Percentiles rank a stretch among this genome's conserved stretches.
Conservation (phyloP, 2,113 vertebrate genomes). For the Pionites leucogaster region DNA sequence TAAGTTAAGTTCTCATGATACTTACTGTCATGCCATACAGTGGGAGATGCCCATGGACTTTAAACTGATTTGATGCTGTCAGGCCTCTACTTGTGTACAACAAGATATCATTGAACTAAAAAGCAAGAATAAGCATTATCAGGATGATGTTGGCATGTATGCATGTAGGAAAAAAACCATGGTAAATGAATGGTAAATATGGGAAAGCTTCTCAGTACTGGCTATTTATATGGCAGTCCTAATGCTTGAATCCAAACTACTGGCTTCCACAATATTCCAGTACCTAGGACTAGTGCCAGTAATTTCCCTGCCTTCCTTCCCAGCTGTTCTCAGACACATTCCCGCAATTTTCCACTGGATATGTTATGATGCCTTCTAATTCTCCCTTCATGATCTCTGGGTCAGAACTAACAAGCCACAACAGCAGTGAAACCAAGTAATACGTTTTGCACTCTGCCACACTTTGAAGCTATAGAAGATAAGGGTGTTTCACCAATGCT, state of each 20-base stretch:
- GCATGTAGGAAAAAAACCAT: background rate
- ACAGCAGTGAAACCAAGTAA: background rate
- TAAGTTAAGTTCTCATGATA: background rate
- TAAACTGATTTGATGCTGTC: slow-evolving; percentile 93
- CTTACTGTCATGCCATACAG: slow-evolving; percentile 95
- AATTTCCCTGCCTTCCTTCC: background rate
- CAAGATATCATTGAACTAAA: slow-evolving; percentile 91
- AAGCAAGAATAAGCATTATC: background rate
- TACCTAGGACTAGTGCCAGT: background rate
- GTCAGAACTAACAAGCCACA: background rate
- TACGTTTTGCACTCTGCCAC: fast-evolving
- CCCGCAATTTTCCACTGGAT: background rate
- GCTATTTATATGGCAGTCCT: background rate
- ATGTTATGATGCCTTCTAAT: background rate
- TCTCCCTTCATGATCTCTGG: background rate
- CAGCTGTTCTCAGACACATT: background rate
- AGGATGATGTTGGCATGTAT: background rate
- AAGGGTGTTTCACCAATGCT: background rate
- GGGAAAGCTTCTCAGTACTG: background rate
- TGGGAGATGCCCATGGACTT: slow-evolving; percentile 91
- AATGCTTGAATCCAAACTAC: background rate
- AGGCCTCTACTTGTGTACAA: slow-evolving; percentile 95
- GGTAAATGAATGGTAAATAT: background rate
- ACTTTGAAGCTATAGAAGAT: background rate
- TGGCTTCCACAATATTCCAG: background rate